Evolutionary conservation across 2,888 invertebrate species (phyloP).

Genomic region (Clistopyga incitator): DNA sequence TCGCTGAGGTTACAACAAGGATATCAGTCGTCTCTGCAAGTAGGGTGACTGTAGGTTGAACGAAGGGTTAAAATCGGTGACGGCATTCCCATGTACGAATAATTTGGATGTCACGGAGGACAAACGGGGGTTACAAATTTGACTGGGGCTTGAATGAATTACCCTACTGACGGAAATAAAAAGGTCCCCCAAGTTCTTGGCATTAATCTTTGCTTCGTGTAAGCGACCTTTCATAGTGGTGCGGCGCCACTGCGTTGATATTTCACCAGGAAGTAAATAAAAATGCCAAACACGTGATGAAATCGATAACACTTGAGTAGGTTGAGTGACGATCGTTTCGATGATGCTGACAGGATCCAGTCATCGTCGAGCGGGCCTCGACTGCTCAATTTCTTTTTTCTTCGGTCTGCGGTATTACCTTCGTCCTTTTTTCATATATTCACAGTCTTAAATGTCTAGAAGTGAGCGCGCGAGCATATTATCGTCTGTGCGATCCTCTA

Average conservation of each 20-base stretch:
- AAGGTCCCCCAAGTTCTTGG: not conserved
- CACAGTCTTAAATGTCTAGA: not conserved
- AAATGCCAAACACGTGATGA: slow-evolving; percentile 8
- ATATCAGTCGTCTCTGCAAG: too few species aligned
- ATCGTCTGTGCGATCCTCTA: slow-evolving; percentile 5
- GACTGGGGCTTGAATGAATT: not conserved
- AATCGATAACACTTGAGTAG: not conserved
- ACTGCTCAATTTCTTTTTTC: slow-evolving; percentile 13
- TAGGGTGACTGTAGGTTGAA: too few species aligned
- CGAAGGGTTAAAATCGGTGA: too few species aligned
- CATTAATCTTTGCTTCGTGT: not conserved
- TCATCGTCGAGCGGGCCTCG: slow-evolving; percentile 13
- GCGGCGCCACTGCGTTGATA: not conserved
- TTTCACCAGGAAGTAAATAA: not conserved
- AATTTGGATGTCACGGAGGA: too few species aligned
- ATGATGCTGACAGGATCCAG: slow-evolving; percentile 23
- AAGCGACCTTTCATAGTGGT: not conserved
- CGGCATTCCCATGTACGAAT: too few species aligned
- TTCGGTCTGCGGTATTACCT: slow-evolving; percentile 4
- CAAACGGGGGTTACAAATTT: too few species aligned
- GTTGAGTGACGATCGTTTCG: slow-evolving; percentile 22
- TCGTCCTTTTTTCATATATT: not conserved
- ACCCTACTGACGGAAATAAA: not conserved
- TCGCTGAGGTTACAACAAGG: too few species aligned
- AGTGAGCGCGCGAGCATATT: slow-evolving; percentile 5